These are phyloP conservation scores for Melanophora roralis DNA, from an alignment of 2,888 invertebrate species.

Conservation along the genomic window DNA sequence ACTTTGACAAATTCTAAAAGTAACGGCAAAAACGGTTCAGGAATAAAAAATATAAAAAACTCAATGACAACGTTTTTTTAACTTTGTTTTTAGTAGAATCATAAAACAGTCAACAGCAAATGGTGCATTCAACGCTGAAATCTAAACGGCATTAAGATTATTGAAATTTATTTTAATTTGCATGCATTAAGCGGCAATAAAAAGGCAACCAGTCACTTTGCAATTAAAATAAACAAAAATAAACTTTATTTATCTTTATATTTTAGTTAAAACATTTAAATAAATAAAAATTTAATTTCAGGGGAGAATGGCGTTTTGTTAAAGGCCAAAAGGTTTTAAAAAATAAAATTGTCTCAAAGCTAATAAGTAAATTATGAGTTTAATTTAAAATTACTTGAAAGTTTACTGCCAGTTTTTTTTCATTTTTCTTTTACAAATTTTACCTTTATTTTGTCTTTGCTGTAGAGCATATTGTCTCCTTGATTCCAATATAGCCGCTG, in stretches of 20 bases:
- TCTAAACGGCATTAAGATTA: conserved; percentile 43
- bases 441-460: conserved; percentile 71
- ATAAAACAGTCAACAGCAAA: conserved; percentile 47
- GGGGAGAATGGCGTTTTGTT: no score
- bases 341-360: no score
- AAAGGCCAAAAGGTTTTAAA: no score
- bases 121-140: conserved; percentile 41
- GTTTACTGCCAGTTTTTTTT: no score
- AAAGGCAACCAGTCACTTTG: conserved; percentile 1
- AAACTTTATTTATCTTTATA: no score
- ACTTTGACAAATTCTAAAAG: conserved; percentile 47
- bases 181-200: conserved; percentile 11
- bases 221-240: conserved; percentile 1
- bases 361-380: no score
- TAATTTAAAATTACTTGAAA: no score
- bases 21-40: conserved; percentile 4
- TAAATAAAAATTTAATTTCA: no score
- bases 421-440: background rate
- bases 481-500: conserved; percentile 70
- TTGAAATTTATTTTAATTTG: conserved; percentile 31
- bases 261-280: background rate
- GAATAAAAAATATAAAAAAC: conserved; percentile 8
- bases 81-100: conserved; percentile 22
- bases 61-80: conserved; percentile 27
- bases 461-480: conserved; percentile 69